Evolutionary conservation across 2,113 vertebrate species (phyloP).

Genomic region (Prunella fulvescens): DNA sequence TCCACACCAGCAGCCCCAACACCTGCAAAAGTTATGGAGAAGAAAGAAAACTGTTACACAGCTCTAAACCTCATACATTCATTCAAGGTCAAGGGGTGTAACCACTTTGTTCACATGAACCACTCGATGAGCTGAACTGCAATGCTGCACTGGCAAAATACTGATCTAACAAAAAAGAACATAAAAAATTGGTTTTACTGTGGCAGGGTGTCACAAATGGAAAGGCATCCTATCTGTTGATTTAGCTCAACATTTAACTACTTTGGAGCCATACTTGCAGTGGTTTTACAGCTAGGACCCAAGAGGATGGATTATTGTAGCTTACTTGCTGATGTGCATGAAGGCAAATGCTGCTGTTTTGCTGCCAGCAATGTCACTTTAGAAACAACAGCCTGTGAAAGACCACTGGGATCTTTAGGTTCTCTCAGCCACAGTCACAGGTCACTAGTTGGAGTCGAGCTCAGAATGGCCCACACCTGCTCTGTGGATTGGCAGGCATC

Average conservation of each 20-base stretch:
- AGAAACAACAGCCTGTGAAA: background rate
- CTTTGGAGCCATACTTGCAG: background rate
- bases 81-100: accelerated
- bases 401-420: background rate
- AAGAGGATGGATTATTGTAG: background rate
- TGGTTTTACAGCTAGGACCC: background rate
- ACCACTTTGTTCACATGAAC: background rate
- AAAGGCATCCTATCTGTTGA: background rate
- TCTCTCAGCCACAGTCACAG: background rate
- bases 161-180: background rate
- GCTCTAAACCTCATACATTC: background rate
- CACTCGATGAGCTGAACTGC: background rate
- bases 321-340: background rate
- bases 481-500: background rate
- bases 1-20: constrained; percentile 91
- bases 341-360: background rate
- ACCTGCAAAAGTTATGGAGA: constrained; percentile 70
- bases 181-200: background rate
- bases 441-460: background rate
- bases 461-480: background rate
- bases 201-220: background rate
- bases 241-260: background rate
- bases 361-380: background rate
- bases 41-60: background rate
- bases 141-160: background rate